These are phyloP conservation scores for Dromococcyx pavoninus DNA, from an alignment of 2,797 vertebrate species.

Conservation along the genomic window DNA sequence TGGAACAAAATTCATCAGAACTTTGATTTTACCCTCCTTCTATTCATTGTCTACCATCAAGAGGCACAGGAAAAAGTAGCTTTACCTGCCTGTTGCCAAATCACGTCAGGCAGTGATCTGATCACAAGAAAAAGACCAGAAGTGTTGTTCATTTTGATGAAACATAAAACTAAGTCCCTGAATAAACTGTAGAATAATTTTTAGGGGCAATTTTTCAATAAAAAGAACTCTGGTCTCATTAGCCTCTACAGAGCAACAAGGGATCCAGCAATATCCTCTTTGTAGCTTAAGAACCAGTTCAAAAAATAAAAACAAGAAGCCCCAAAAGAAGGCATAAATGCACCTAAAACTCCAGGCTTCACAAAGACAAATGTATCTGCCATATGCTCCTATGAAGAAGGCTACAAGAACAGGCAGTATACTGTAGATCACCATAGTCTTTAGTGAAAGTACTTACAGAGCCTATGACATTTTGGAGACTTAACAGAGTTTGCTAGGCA, in stretches of 20 bases:
- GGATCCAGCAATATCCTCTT: not conserved
- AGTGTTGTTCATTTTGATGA: not conserved
- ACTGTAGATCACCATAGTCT: not conserved
- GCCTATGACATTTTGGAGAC: not conserved
- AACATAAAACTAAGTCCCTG: not conserved
- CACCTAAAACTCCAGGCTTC: not conserved
- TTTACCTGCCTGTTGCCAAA: conserved; percentile 30
- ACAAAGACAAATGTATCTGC: not conserved
- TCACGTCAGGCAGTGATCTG: not conserved
- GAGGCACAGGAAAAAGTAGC: not conserved
- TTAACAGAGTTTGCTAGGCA: not conserved
- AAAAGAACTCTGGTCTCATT: not conserved
- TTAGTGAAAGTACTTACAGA: not conserved
- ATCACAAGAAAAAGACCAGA: conserved; percentile 16
- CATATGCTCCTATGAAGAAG: not conserved
- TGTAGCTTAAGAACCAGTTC: not conserved
- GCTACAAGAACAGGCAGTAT: not conserved
- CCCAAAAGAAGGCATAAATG: not conserved
- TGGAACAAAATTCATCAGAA: not conserved
- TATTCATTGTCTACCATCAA: not conserved
- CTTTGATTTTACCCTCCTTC: not conserved
- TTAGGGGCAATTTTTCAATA: not conserved
- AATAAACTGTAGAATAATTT: not conserved
- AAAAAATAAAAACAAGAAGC: not conserved
- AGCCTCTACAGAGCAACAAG: not conserved